phyloP scores from a whole-genome alignment of 2,797 vertebrate species.

The Siniperca obscura region DNA sequence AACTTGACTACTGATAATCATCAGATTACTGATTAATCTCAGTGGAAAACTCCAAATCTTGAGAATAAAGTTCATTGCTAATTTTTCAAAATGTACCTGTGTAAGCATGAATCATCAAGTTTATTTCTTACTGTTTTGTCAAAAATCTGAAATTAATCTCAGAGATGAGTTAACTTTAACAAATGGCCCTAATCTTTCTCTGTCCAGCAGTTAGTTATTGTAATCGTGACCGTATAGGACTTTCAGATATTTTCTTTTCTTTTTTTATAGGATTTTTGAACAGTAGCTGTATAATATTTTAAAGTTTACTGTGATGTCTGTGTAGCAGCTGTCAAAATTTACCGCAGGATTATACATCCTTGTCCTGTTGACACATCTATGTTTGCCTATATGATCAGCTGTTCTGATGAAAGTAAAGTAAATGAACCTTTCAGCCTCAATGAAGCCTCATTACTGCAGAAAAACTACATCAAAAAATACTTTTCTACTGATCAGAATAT shows the following conservation, averaged over 20 bases:
- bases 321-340: not conserved
- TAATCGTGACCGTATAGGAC: not conserved
- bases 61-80: not conserved
- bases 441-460: not conserved
- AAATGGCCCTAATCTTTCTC: too few relatives aligned
- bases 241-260: not conserved
- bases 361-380: not conserved
- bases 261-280: not conserved
- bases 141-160: too few relatives aligned
- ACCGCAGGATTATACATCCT: not conserved
- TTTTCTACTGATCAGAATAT: not conserved
- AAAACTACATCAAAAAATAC: not conserved
- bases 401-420: not conserved
- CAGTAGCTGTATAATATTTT: not conserved
- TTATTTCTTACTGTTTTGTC: not conserved
- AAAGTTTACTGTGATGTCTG: not conserved
- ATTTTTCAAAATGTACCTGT: not conserved
- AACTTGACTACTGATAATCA: not conserved
- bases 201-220: not conserved
- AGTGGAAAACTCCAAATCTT: too few relatives aligned
- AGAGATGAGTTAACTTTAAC: too few relatives aligned
- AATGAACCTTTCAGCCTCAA: not conserved
- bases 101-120: not conserved
- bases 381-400: not conserved
- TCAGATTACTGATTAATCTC: not conserved